Base-by-base conservation (phyloP, 2,113 vertebrate species). In the Vulpes ferrilata region DNA sequence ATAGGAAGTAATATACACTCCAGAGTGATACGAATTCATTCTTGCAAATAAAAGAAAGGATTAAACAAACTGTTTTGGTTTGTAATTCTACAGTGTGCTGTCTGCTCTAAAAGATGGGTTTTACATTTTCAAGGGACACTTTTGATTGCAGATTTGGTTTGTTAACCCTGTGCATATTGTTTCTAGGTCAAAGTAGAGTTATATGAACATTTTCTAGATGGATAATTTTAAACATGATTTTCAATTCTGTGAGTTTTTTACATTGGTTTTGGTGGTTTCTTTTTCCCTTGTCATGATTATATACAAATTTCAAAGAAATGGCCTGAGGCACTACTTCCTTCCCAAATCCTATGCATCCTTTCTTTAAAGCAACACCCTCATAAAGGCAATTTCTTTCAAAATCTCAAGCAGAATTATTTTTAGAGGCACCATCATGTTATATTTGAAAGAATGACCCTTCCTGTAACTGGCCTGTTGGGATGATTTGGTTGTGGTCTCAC, bases 401-500 rank as follows among this genome's bases (percentile, higher is more conserved):
- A 48, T 88, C 76, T 82, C 65, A 38, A 65, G 71, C 43, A 69
- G 65, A 79, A 60, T 82, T 97, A 94, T 97, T 97, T 97, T 97
- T 97, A 96, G 98, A 97, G 85, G 67, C 78, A 92, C 81, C 23
- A 64, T 83, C 79, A 51, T 53, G 30, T 62, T 88, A 83, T 97
- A 62, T 96, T 71, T 89, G 88, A 95, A 95, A 94, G 88, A 96
- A 38, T 92, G 95, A 87, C 88, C 94, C 76, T 95, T 96, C 67
- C 86, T 89, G 55, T 96, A 97, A 97, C 78, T 93, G 95, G 86
- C 67, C 82, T 78, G 82, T 59, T 64, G 93, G 60, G 65, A 88
- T 92, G 86, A 79, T 67, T 83, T 53, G 92, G 93, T 93, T 97
- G 86, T 97, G 96, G 96, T 74, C 93, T 97, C 90, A 83, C 57